Base-by-base conservation (phyloP, 2,113 vertebrate species). In the Thunnus thynnus region DNA sequence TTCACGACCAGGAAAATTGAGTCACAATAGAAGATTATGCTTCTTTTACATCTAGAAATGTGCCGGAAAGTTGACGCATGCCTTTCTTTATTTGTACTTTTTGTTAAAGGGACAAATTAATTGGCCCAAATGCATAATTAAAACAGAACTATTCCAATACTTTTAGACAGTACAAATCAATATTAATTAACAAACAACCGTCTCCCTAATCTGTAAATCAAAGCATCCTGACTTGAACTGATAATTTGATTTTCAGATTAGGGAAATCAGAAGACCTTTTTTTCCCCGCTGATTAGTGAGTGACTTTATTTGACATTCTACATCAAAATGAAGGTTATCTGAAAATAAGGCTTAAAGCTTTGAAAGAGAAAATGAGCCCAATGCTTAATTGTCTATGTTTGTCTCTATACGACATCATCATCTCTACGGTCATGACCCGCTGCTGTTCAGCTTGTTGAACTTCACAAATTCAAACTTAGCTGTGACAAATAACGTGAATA, bases 401-500 rank as follows among this genome's bases (percentile, higher is more conserved):
- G n/a, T 16, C 12, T 62, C 18, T 44, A 44, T 30, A 70, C 58
- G 76, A 74, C 32, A 52, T 50, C 58, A 78, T 79, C 58, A 25
- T 22, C 56, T 30, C 27, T 56, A 5, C n/a, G 46, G 13, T 20
- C n/a, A 10, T 47, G n/a, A 60, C n/a, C 51, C 50, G 27, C 56
- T 13, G 41, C 62, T 30, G 48, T 46, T 52, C 32, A 47, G 65
- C 60, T 32, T 50, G 27, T 32, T 55, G 0, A 65, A 69, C 44
- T 30, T 48, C 8, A 9, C 27, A 12, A 22, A 73, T 58, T 2
- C 50, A 52, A 58, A 18, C 44, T 3, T 16, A 61, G 22, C 46
- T 18, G 50, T 56, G 13, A 16, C 8, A 76, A 55, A 57, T 11
- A 41, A 20, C 3, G 12, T 12, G 11, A 51, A 25, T 17, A 25